phyloP scores from a whole-genome alignment of 2,113 vertebrate genomes.

The Macrotis lagotis region DNA sequence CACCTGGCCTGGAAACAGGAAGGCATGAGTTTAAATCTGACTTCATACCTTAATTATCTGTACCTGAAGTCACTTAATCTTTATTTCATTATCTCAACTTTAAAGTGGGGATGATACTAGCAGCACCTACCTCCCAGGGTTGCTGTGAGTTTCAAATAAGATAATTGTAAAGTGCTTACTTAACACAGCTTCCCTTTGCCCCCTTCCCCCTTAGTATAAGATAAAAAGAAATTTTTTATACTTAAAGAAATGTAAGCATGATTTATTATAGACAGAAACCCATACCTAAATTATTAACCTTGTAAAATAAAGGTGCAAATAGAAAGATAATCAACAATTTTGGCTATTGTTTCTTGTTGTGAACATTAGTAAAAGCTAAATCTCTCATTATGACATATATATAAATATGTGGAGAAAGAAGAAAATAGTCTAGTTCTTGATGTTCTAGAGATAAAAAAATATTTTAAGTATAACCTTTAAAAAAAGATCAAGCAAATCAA shows the following conservation, averaged over 20 bases:
- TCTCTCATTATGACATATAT: slow-evolving; percentile 11
- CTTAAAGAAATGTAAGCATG: background rate
- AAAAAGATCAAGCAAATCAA: background rate
- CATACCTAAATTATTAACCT: background rate
- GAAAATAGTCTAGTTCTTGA: background rate
- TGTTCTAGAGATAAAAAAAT: slow-evolving; percentile 24
- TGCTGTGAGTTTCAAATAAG: background rate
- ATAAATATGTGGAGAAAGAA: slow-evolving; percentile 9
- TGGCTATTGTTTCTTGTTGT: background rate
- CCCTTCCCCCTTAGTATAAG: background rate
- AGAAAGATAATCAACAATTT: slow-evolving; percentile 11
- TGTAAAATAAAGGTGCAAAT: slow-evolving; percentile 23
- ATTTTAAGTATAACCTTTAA: background rate
- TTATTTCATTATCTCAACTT: background rate
- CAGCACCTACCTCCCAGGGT: background rate
- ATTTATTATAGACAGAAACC: slow-evolving; percentile 9
- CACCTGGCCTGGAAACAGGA: background rate
- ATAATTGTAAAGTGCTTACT: background rate
- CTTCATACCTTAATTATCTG: background rate
- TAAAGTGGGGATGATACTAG: background rate
- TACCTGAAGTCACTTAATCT: background rate
- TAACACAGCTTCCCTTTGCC: background rate
- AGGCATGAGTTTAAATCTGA: background rate
- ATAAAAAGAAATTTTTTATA: background rate
- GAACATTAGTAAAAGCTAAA: background rate